Evolutionary conservation across 1,140 invertebrate species (phyloP).

Genomic region (Pseudomyrmex flavicornis): DNA sequence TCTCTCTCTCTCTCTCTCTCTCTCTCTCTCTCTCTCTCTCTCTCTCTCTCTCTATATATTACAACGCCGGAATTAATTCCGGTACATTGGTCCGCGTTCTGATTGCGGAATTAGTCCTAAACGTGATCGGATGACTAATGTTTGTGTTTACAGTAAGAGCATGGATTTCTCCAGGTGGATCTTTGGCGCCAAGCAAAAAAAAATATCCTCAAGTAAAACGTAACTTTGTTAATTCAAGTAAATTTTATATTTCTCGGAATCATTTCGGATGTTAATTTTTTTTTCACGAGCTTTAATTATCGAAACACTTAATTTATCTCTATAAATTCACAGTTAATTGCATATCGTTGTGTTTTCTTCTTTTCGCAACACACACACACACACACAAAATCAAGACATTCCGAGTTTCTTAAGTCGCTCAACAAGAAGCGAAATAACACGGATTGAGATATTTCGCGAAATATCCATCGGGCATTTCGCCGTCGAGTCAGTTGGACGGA

Average conservation of each 20-base stretch:
- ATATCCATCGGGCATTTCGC: slow-evolving; percentile 18
- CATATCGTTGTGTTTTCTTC: too few relatives aligned
- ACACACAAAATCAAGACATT: slow-evolving; percentile 15
- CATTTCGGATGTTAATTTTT: neutral
- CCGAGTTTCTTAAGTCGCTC: neutral
- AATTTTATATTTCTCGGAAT: too few relatives aligned
- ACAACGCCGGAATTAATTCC: slow-evolving; percentile 52
- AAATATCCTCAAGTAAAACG: neutral
- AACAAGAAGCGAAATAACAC: slow-evolving; percentile 8
- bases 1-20: slow-evolving; percentile 5
- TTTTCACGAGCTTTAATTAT: neutral
- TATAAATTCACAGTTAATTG: too few relatives aligned
- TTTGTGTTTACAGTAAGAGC: slow-evolving; percentile 10
- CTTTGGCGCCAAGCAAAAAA: neutral
- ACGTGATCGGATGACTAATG: slow-evolving; percentile 41
- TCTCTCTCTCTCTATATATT: slow-evolving; percentile 26
- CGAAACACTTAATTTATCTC: neutral
- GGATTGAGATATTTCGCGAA: slow-evolving; percentile 21
- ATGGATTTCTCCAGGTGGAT: neutral
- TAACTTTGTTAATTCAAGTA: neutral
- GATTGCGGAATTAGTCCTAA: slow-evolving; percentile 42
- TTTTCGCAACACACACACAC: neutral
- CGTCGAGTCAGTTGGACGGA: slow-evolving; percentile 26
- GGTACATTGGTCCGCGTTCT: slow-evolving; percentile 40
- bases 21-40: slow-evolving; percentile 13